Conservation (phyloP, 2,888 invertebrate species). For the Philonicus albiceps region DNA sequence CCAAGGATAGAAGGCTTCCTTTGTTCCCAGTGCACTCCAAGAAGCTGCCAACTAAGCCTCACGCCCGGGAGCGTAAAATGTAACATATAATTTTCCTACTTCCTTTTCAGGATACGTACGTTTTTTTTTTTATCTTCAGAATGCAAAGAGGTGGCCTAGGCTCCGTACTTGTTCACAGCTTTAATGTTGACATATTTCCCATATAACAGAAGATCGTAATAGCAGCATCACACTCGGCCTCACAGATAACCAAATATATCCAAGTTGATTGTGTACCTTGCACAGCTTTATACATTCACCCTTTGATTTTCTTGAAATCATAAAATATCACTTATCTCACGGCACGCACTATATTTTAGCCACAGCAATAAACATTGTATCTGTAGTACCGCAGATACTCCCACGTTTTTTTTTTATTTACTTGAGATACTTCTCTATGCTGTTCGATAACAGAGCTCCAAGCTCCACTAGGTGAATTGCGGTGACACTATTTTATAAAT, state of each 20-base stretch:
- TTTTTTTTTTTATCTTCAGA: background rate
- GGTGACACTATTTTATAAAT: conserved; percentile 27
- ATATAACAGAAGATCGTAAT: background rate
- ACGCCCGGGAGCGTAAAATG: background rate
- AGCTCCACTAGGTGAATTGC: background rate
- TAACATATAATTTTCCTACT: background rate
- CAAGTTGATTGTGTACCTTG: background rate
- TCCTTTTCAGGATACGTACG: background rate
- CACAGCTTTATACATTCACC: background rate
- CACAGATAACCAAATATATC: conserved; percentile 3
- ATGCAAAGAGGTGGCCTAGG: background rate
- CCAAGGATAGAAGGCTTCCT: background rate
- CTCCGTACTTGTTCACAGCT: background rate
- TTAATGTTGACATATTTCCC: conserved; percentile 16
- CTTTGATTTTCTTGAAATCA: background rate
- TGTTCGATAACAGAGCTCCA: background rate
- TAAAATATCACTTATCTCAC: conserved; percentile 11
- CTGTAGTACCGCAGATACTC: background rate
- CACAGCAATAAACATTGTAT: background rate
- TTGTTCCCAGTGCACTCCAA: background rate
- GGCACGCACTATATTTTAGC: background rate
- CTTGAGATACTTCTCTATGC: background rate
- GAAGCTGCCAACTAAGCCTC: background rate
- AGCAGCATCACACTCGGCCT: background rate
- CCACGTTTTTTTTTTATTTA: background rate